These are phyloP conservation scores for Calypte anna DNA, from an alignment of 2,113 vertebrate species.

Conservation along the genomic window DNA sequence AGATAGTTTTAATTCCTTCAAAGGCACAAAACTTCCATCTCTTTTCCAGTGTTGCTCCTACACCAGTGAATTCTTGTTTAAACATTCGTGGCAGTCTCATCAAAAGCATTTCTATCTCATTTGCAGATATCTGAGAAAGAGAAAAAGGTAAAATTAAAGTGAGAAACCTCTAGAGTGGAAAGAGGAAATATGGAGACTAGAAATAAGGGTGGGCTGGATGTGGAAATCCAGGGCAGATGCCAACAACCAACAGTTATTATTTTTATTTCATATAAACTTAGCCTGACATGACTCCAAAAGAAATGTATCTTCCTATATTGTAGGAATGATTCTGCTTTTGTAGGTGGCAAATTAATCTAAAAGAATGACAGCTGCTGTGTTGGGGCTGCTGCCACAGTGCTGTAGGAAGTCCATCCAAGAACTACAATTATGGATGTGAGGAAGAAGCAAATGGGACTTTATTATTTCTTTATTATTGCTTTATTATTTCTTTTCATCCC, in stretches of 20 bases:
- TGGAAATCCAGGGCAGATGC: not conserved
- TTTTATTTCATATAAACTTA: not conserved
- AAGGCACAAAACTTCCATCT: slow-evolving; percentile 98
- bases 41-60: slow-evolving; percentile 95
- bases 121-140: slow-evolving; percentile 86
- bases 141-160: slow-evolving; percentile 20
- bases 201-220: not conserved
- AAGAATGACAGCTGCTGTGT: not conserved
- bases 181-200: not conserved
- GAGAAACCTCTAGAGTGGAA: not conserved
- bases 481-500: not conserved
- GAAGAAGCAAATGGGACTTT: not conserved
- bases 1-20: slow-evolving; percentile 88
- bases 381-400: not conserved
- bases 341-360: not conserved
- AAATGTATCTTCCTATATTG: not conserved
- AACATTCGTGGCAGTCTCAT: slow-evolving; percentile 92
- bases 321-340: not conserved
- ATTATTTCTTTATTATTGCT: not conserved
- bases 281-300: not conserved
- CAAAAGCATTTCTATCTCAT: slow-evolving; percentile 91
- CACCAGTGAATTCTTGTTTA: slow-evolving; percentile 94
- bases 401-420: not conserved
- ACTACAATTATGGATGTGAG: not conserved
- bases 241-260: not conserved